Evolutionary conservation across 2,797 vertebrate genomes (phyloP), one percentile per base, ranked within the genome.

Genomic region (Hapalemur alaotrensis): DNA sequence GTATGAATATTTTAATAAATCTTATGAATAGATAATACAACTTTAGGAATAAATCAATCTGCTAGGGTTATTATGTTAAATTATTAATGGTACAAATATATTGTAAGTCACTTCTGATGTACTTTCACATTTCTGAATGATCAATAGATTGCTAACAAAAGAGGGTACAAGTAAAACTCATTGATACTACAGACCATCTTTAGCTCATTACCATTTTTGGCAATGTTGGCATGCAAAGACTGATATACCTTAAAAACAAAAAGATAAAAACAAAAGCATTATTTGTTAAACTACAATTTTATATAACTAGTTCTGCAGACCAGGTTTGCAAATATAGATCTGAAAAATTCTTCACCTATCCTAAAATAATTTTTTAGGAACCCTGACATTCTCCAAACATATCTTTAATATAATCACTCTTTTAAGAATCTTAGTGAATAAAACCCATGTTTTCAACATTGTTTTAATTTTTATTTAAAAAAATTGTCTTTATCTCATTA

Each of bases 11-110:
- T 83, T 92, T 72, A 93, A 91, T 93, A 93, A 93, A 80, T 91
- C 50, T 88, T 95, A 52, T 83, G 41, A 95, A 75, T 94, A 76
- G 79, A 67, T 79, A 35, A 35, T 91, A 25, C n/a, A 95, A 76
- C 41, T 95, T 97, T 75, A 89, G 50, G 54, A 73, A 81, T 96
- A 93, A 96, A 93, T 97, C 76, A 79, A 5, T 80, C 96, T 93
- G 41, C 46, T 46, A 54, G 4, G 57, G 43, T 43, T 84, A 41
- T 52, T 89, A 48, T 18, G 17, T 78, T 91, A 54, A 83, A 94
- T 43, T 61, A 54, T 75, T 92, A 57, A 83, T 61, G 65, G 32
- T 32, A 35, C 41, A 92, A 59, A 91, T 83, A 46, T 15, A 52
- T 59, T 48, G 28, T 76, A 78, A 90, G 50, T 90, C 46, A 82